These are phyloP conservation scores for Sprattus sprattus DNA, from an alignment of 2,113 vertebrate species.

Conservation along the genomic window DNA sequence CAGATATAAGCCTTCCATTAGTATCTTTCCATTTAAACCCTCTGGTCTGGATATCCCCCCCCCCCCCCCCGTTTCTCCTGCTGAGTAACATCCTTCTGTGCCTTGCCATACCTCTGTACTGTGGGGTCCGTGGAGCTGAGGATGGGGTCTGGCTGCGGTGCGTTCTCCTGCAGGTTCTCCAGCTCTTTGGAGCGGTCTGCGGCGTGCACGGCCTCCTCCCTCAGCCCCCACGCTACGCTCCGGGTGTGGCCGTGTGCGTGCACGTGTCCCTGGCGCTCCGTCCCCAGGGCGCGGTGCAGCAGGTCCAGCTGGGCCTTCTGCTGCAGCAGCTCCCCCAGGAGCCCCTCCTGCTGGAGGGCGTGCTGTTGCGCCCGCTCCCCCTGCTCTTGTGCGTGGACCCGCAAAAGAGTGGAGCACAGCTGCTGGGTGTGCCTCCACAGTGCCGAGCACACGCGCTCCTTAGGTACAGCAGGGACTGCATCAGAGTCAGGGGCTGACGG, in stretches of 20 bases:
- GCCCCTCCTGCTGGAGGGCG: neutral
- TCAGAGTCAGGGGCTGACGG: neutral
- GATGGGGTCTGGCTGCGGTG: neutral
- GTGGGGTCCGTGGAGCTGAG: neutral
- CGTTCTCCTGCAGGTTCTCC: neutral
- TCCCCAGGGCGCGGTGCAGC: neutral
- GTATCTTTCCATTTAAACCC: too few species aligned
- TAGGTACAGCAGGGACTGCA: neutral
- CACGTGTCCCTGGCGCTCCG: neutral
- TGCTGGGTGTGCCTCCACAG: constrained; percentile 2
- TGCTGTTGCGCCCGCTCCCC: neutral
- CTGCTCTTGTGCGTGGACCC: neutral
- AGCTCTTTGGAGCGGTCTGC: neutral
- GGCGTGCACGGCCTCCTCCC: neutral
- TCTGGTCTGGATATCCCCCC: too few species aligned
- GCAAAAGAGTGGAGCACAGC: neutral
- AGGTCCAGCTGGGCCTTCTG: constrained; percentile 10
- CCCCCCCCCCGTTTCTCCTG: too few species aligned
- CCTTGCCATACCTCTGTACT: neutral
- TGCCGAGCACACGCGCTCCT: neutral
- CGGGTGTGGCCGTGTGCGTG: neutral
- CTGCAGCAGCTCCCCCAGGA: neutral
- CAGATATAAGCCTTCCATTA: too few species aligned
- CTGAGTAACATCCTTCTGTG: neutral
- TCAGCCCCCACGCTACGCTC: neutral